phyloP scores from a whole-genome alignment of 1,140 invertebrate genomes.

The Lutraria rhynchaena region DNA sequence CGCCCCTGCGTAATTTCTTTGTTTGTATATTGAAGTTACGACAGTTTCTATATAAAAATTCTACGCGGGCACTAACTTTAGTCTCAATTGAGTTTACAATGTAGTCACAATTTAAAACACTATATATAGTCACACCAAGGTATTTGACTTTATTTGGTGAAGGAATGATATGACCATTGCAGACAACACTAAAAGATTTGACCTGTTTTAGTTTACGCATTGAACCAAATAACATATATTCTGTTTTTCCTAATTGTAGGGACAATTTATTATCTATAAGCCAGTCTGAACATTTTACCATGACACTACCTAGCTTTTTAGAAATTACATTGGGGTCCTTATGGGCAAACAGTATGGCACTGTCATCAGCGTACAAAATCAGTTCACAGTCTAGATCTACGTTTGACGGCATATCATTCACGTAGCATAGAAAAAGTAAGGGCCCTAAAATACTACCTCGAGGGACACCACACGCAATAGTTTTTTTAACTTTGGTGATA shows the following conservation, averaged over 20 bases:
- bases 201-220: background rate
- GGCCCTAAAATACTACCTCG: conserved; percentile 39
- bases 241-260: conserved; percentile 28
- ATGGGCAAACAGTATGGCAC: conserved; percentile 28
- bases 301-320: background rate
- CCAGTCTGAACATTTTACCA: background rate
- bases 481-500: no score
- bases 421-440: no score
- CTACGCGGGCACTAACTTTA: no score
- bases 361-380: conserved; percentile 34
- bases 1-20: no score
- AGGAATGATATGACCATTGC: background rate
- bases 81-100: no score
- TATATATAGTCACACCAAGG: no score
- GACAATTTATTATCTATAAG: conserved; percentile 26
- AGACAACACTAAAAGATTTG: background rate
- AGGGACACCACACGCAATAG: conserved; percentile 12
- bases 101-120: no score
- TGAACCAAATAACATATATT: conserved; percentile 28
- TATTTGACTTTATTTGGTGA: background rate
- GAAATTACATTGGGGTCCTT: conserved; percentile 13
- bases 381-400: no score
- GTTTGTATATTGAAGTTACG: no score
- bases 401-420: no score
- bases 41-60: no score